These are phyloP conservation scores for Thrips palmi DNA, from an alignment of 1,140 invertebrate genomes.

Conservation along the genomic window DNA sequence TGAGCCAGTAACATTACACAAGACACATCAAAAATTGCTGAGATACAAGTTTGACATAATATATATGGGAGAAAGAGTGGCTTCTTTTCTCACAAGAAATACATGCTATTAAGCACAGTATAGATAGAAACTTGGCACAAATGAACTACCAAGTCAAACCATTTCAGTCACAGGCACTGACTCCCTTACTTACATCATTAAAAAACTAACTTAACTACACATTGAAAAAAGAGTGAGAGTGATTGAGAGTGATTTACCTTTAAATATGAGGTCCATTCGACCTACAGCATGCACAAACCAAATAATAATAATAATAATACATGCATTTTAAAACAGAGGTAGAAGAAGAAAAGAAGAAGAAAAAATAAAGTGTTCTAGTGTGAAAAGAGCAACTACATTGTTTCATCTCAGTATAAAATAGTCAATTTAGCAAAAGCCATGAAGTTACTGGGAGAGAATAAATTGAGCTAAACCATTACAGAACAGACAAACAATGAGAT, in stretches of 20 bases:
- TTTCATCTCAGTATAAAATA: not conserved
- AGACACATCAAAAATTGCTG: slow-evolving; percentile 2
- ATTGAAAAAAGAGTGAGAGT: not conserved
- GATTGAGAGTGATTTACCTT: slow-evolving; percentile 23
- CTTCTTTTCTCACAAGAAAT: not conserved
- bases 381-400: not conserved
- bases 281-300: slow-evolving; percentile 20
- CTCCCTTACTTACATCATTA: too few relatives aligned
- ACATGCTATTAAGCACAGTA: not conserved
- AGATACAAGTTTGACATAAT: not conserved
- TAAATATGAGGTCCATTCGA: slow-evolving; percentile 26
- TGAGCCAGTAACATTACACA: slow-evolving; percentile 2
- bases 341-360: slow-evolving; percentile 9
- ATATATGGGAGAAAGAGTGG: too few relatives aligned
- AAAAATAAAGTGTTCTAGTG: slow-evolving; percentile 12
- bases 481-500: not conserved
- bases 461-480: too few relatives aligned
- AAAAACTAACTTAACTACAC: slow-evolving; percentile 6
- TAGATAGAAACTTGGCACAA: not conserved
- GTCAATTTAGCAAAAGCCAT: not conserved
- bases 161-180: too few relatives aligned
- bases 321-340: slow-evolving; percentile 2
- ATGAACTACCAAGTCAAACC: too few relatives aligned
- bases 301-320: slow-evolving; percentile 12
- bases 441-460: too few relatives aligned